Conservation (phyloP, 2,797 vertebrate species). For the Mus caroli region DNA sequence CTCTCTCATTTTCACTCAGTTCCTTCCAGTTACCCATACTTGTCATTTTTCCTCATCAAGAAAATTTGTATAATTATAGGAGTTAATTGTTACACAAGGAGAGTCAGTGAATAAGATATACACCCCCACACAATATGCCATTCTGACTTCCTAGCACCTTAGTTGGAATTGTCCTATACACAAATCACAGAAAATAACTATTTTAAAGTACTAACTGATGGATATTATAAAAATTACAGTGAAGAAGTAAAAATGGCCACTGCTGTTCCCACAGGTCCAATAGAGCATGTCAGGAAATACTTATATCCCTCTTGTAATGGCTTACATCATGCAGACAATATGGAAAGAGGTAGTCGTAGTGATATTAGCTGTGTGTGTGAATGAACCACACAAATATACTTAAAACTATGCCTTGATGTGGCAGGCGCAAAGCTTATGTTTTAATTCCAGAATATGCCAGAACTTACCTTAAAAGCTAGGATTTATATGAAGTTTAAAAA, state of each 20-base stretch:
- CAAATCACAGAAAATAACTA: slow-evolving; percentile 5
- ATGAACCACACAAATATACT: not conserved
- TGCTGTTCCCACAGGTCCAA: not conserved
- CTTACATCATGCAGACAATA: not conserved
- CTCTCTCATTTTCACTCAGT: not conserved
- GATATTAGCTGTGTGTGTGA: not conserved
- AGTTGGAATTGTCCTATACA: not conserved
- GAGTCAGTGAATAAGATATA: not conserved
- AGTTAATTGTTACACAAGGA: not conserved
- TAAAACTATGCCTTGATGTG: slow-evolving; percentile 20
- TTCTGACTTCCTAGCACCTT: not conserved
- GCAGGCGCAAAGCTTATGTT: slow-evolving; percentile 1
- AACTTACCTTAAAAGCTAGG: slow-evolving; percentile 57
- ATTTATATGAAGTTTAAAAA: slow-evolving; percentile 51
- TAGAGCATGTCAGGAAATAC: not conserved
- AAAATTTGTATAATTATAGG: not conserved
- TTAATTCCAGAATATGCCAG: slow-evolving; percentile 58
- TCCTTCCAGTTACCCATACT: not conserved
- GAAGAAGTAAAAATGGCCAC: not conserved
- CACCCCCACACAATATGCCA: not conserved
- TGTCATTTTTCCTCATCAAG: not conserved
- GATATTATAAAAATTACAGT: not conserved
- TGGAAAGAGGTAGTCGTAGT: not conserved
- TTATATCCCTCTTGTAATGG: not conserved
- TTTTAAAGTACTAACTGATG: not conserved